These are phyloP conservation scores for Saccopteryx leptura DNA, from an alignment of 2,113 vertebrate species.

Conservation along the genomic window DNA sequence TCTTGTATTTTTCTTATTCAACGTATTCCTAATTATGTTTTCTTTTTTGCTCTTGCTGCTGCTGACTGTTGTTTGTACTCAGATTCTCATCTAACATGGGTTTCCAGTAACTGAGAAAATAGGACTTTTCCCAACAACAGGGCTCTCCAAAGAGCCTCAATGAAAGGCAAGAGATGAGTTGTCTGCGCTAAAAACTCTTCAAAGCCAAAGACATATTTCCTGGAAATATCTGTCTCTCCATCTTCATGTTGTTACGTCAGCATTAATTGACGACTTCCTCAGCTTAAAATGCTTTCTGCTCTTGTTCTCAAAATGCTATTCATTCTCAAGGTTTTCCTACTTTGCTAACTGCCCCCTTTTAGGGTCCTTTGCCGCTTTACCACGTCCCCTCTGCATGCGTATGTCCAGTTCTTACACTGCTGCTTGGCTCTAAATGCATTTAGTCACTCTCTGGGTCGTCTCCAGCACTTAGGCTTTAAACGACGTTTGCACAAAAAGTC, in stretches of 20 bases:
- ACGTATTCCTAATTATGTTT: not conserved
- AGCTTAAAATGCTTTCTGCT: not conserved
- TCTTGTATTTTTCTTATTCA: not conserved
- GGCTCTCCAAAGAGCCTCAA: not conserved
- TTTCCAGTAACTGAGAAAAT: not conserved
- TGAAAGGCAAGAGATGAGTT: conserved; percentile 32
- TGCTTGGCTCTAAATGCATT: not conserved
- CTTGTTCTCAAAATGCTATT: not conserved
- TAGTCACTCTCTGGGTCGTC: not conserved
- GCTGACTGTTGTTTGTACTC: not conserved
- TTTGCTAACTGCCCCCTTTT: not conserved
- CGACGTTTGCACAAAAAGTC: not conserved
- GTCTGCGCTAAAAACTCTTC: not conserved
- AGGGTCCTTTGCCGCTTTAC: not conserved
- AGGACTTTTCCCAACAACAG: not conserved
- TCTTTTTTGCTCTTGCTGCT: not conserved
- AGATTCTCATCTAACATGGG: not conserved
- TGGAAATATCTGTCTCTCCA: not conserved
- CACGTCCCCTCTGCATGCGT: not conserved
- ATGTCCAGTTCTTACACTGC: too few relatives aligned
- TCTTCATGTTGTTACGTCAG: not conserved
- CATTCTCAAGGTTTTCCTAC: not conserved
- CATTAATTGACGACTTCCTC: not conserved
- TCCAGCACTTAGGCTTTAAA: not conserved
- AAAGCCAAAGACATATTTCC: conserved; percentile 38